Evolutionary conservation across 2,113 vertebrate species (phyloP), one percentile per base, ranked within the genome.

Genomic region (Notothenia coriiceps): DNA sequence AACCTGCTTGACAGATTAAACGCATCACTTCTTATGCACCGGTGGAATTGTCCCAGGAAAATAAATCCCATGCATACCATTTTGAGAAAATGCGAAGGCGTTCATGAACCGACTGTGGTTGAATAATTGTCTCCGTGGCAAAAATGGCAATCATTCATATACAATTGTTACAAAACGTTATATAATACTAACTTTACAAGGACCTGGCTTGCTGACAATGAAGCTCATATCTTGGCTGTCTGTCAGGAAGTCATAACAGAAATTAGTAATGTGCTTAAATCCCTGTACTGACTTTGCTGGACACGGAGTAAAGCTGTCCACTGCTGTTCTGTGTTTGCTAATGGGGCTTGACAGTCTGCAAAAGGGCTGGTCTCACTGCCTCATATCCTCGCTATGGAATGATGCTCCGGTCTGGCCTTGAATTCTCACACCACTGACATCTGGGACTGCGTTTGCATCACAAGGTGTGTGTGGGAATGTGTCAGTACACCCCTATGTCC

Each of bases 341-440:
- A 89, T 79, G 84, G 82, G n/a, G 62, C 78, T 68, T 82, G 82
- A 88, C 72, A 70, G 77, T 59, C 71, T 68, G 54, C 73, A 74
- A 70, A 82, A 83, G 73, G 79, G 55, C 83, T 83, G 74, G 47
- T 69, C 89, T 88, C 4, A n/a, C 55, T 82, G 86, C 73, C 77
- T 84, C 83, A 79, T 72, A 69, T 84, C 75, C 56, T 83, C n/a
- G 35, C 79, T 70, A 75, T 74, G 86, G 71, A 73, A 78, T n/a
- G 69, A 73, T 76, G 75, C 68, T 72, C 40, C 63, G 64, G 74
- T 62, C 75, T 75, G 81, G 70, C 59, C 25, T 10, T 57, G 60
- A 67, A 5, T 43, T 52, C 47, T 68, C 65, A 46, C 69, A 74
- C 70, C 74, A 13, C 59, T 70, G 71, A 73, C 68, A 49, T 78